Evolutionary conservation across 2,888 invertebrate genomes (phyloP), one percentile per base, ranked within the genome.

Genomic region (Heliconius cydno): DNA sequence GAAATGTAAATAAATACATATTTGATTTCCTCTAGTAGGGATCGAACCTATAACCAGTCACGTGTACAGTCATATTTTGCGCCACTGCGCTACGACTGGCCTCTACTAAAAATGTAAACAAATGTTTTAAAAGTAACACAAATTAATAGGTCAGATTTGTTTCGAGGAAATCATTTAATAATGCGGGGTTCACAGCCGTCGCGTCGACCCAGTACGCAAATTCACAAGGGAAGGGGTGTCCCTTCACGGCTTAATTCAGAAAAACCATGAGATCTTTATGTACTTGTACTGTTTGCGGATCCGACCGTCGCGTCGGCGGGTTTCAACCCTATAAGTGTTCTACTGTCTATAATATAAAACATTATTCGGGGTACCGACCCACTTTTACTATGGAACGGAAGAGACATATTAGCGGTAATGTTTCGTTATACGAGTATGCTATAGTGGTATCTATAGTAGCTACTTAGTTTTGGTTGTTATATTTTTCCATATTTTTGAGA

Each of bases 231-330:
- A 86, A 85, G 89, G 91, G 86, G 83, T 89, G 90, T 91, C 92
- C 90, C 88, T 91, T 90, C 90, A 92, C 90, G 86, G 87, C 92
- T 93, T 93, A 91, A 93, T 93, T 91, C 90, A 85, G 90, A 91
- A 92, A 92, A 92, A 92, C 90, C 90, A 90, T 90, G 89, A 91
- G 91, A 92, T 92, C 91, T 92, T 93, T 92, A 92, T 91, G 89
- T 91, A 92, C 91, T 92, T 91, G 89, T 91, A 92, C 92, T 92
- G 93, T 93, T 93, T 93, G 92, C 88, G 90, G 90, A 89, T 89
- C 89, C 90, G 88, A 87, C 90, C 91, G 90, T 87, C 28, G 65
- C 25, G 25, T 28, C 12, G 60, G 25, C 28, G 90, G 87, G 91
- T 92, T 92, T 91, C 88, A 92, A 92, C 92, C 91, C 91, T 90